Base-by-base conservation (phyloP, 2,888 invertebrate genomes). In the Rhopalosiphum nymphaeae region DNA sequence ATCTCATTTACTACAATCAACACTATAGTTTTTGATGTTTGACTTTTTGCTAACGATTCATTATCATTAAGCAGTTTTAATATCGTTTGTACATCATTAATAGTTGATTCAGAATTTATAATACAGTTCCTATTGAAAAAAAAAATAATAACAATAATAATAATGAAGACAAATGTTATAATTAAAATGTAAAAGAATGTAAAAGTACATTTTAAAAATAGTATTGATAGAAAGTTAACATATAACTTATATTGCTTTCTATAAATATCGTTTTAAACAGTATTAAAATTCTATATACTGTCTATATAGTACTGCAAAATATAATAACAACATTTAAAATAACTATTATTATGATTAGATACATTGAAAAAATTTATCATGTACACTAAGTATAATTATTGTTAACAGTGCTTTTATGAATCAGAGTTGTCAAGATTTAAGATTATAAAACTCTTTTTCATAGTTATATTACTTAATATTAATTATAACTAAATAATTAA, bases 1-100 rank as follows among this genome's bases (percentile, higher is more conserved):
- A 94, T 94, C 13, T 94, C 94, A 86, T 94, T 94, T 29, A 94
- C 86, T 11, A 94, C 94, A 61, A 94, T 90, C 25, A 94, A 90
- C 61, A 94, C 67, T 67, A 46, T 91, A 42, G 94, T 94, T 94
- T 91, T 91, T 49, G 94, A 90, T 61, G 86, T 21, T 53, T 86
- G 49, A 67, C 46, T 91, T 36, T 91, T 61, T 36, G 29, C 1
- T 67, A 94, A 85, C 25, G 29, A 13, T 86, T 86, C 86, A 91
- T 91, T 94, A 36, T 86, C 21, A 61, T 91, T 91, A 42, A 94
- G 61, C 42, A 94, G 44, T 94, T 90, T 94, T n/a, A 94, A 94
- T 85, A 94, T 91, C 49, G 42, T 91, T 49, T 90, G 42, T 61
- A 86, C 25, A 86, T 94, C 49, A 67, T 86, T n/a, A 61, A 85